Base-by-base conservation (phyloP, 2,797 vertebrate genomes). In the Cynodonichthys magdalenae region DNA sequence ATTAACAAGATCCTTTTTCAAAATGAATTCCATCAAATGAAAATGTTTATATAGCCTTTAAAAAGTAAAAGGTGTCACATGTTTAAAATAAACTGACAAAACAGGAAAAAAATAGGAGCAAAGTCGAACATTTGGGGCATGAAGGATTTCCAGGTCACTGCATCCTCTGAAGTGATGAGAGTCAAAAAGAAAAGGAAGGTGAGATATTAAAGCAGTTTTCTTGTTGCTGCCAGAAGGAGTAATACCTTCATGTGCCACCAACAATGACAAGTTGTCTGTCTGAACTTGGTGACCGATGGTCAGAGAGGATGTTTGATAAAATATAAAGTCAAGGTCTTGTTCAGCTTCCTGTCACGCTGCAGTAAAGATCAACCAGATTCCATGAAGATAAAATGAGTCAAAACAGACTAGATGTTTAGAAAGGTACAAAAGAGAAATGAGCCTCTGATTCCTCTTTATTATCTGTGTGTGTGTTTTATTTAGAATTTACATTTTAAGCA, bases 181-280 rank as follows among this genome's bases (percentile, higher is more conserved):
- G 42, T 20, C 18, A 54, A 63, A 79, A 49, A 65, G 65, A n/a
- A 46, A 39, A 53, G 41, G 60, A 73, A 46, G 58, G 51, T 52
- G 60, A 73, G 60, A 59, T 48, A 44, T 42, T 74, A 65, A 70
- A 62, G 15, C 36, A 47, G 28, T 51, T 12, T 17, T 45, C 19
- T 36, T 1, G 3, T 48, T 59, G 52, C 56, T 50, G 53, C 34
- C 46, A 42, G 29, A 15, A 57, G 28, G 11, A 41, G 41, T 44
- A 44, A 44, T 44, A 24, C 31, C 47, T 62, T 17, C 54, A 45
- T 15, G 15, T 15, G 42, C 15, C 42, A 7, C 7, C 42, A 17
- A 17, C 42, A 44, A 17, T 44, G 17, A 34, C 18, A 18, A 31
- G 44, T 47, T 47, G 19, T 6, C 28, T 34, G 9, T 56, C 54